Evolutionary conservation across 2,888 invertebrate species (phyloP).

Genomic region (Drosophila mayaguana): DNA sequence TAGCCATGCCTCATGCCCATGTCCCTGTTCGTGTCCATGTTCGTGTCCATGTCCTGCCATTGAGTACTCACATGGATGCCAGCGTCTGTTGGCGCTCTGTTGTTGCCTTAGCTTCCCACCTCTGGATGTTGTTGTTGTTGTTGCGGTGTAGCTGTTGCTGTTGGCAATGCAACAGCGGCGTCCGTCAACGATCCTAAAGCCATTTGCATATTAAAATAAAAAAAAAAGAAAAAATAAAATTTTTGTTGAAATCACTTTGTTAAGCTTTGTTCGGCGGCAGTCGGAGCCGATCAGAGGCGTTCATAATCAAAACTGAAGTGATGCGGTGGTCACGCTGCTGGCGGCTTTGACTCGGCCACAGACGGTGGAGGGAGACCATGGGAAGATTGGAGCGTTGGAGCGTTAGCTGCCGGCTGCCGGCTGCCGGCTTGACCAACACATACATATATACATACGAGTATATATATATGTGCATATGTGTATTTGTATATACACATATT

Average conservation of each 20-base stretch:
- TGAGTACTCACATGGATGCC: conserved; percentile 21
- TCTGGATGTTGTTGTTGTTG: conserved; percentile 20
- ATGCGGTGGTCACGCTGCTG: conserved; percentile 47
- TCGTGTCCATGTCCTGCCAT: conserved; percentile 47
- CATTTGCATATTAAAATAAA: conserved; percentile 71
- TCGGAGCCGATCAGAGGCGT: conserved; percentile 70
- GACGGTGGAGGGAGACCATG: neutral
- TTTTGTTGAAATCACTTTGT: conserved; percentile 75
- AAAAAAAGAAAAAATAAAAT: neutral
- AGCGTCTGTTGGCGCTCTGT: conserved; percentile 58
- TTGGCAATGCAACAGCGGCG: conserved; percentile 66
- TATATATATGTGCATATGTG: neutral
- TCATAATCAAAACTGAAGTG: conserved; percentile 79
- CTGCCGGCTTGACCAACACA: conserved; percentile 45
- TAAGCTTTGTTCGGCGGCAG: conserved; percentile 72
- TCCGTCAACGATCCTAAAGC: conserved; percentile 75
- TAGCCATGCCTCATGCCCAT: conserved; percentile 8
- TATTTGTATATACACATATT: conserved; percentile 52
- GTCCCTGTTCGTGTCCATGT: conserved; percentile 41
- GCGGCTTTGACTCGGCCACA: conserved; percentile 19
- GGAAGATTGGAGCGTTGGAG: conserved; percentile 20
- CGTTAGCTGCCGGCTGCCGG: conserved; percentile 23
- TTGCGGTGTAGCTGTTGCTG: conserved; percentile 26
- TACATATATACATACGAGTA: neutral
- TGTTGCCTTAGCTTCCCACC: conserved; percentile 20